These are phyloP conservation scores for Hylyphantes graminicola DNA, from an alignment of 1,140 invertebrate genomes.

Conservation along the genomic window DNA sequence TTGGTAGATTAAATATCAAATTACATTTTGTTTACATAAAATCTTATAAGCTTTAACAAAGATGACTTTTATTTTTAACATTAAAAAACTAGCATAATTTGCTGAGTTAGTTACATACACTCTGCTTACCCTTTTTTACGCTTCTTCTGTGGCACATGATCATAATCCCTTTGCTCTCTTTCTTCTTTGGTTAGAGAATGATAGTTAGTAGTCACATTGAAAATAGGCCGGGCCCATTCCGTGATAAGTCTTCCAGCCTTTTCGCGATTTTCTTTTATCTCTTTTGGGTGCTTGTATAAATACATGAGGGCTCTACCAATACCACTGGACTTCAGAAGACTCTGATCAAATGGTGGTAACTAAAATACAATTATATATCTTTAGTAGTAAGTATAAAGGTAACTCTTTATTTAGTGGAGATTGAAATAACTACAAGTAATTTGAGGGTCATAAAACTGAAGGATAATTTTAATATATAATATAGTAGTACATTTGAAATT, in stretches of 20 bases:
- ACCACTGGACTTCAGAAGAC: constrained; percentile 91
- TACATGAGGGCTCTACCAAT: constrained; percentile 95
- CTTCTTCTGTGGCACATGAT: constrained; percentile 75
- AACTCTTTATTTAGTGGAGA: neutral
- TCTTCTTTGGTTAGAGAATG: constrained; percentile 77
- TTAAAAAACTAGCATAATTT: too few species aligned
- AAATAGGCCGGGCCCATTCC: constrained; percentile 96
- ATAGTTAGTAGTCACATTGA: constrained; percentile 95
- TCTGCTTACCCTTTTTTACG: constrained; percentile 46
- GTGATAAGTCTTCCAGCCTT: constrained; percentile 92
- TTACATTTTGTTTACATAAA: too few species aligned
- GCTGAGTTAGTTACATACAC: neutral
- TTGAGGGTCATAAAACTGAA: neutral
- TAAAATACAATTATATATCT: constrained; percentile 68
- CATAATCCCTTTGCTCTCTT: constrained; percentile 87
- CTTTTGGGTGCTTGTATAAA: constrained; percentile 97
- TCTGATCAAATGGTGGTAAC: constrained; percentile 91
- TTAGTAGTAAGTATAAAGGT: neutral
- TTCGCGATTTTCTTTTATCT: constrained; percentile 93
- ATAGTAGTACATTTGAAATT: constrained; percentile 9
- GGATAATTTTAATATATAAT: constrained; percentile 1
- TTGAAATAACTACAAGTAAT: neutral
- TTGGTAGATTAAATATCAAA: too few species aligned
- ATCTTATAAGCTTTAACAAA: too few species aligned
- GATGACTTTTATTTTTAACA: too few species aligned